A percentile compares a stretch with the other conserved stretches of the same genome.
These are phyloP conservation scores for Plutomurus gul DNA, from an alignment of 1,140 invertebrate species.

Conservation along the genomic window DNA sequence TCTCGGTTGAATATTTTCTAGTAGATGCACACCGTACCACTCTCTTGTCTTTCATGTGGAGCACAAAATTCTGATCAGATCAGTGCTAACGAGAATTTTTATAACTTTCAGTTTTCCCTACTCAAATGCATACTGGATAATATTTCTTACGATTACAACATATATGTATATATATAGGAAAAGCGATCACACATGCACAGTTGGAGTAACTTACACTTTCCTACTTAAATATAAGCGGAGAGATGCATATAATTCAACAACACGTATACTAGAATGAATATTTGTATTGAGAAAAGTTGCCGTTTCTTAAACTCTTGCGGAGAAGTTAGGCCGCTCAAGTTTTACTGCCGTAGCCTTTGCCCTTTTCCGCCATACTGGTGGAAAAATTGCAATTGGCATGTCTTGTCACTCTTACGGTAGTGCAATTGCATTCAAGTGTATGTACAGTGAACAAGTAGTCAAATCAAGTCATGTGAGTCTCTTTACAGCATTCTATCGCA, in stretches of 20 bases:
- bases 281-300: neutral
- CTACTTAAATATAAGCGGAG: too few species aligned
- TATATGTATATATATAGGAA: neutral
- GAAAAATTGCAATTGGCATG: slow-evolving; percentile 24
- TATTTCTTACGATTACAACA: neutral
- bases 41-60: slow-evolving; percentile 3
- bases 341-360: slow-evolving; percentile 23
- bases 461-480: neutral
- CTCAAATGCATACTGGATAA: neutral
- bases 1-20: too few species aligned
- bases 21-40: neutral
- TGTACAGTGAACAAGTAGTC: neutral
- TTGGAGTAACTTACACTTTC: too few species aligned
- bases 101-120: neutral
- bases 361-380: slow-evolving; percentile 7
- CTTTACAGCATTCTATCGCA: neutral
- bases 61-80: slow-evolving; percentile 17
- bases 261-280: slow-evolving; percentile 9
- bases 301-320: neutral
- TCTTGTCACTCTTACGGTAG: slow-evolving; percentile 17
- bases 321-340: slow-evolving; percentile 6
- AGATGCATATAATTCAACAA: slow-evolving; percentile 21
- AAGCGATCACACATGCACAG: too few species aligned
- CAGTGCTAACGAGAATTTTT: slow-evolving; percentile 9
- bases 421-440: slow-evolving; percentile 9